phyloP scores from a whole-genome alignment of 2,797 vertebrate genomes.

The Eulemur mongoz region DNA sequence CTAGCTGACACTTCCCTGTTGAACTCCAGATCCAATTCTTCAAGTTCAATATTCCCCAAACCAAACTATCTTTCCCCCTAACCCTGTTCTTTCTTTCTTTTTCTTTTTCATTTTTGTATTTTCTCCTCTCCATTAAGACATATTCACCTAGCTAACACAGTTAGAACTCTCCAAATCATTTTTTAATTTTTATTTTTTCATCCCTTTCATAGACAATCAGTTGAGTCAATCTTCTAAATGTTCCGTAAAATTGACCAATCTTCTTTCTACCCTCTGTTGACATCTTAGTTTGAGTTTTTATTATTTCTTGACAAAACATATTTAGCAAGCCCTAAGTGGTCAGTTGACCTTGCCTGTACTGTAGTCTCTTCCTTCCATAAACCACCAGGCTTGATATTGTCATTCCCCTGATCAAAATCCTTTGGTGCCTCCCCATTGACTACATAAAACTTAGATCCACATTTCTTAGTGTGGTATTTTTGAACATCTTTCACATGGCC shows the following conservation, averaged over 20 bases:
- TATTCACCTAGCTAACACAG: not conserved
- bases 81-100: not conserved
- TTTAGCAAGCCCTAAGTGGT: not conserved
- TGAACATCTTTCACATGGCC: not conserved
- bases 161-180: conserved; percentile 35
- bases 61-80: not conserved
- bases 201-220: not conserved
- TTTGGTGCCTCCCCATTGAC: not conserved
- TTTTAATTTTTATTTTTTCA: conserved; percentile 26
- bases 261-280: not conserved
- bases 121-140: not conserved
- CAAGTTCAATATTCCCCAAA: not conserved
- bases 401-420: not conserved
- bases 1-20: not conserved
- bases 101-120: not conserved
- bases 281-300: conserved; percentile 13
- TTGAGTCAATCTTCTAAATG: not conserved
- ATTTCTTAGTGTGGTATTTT: not conserved
- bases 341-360: not conserved
- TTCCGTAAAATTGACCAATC: not conserved
- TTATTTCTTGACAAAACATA: not conserved
- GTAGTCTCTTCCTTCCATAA: not conserved
- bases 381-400: not conserved
- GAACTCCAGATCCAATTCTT: not conserved
- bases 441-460: not conserved